Evolutionary conservation across 2,888 invertebrate species (phyloP).

Genomic region (Cancer borealis): DNA sequence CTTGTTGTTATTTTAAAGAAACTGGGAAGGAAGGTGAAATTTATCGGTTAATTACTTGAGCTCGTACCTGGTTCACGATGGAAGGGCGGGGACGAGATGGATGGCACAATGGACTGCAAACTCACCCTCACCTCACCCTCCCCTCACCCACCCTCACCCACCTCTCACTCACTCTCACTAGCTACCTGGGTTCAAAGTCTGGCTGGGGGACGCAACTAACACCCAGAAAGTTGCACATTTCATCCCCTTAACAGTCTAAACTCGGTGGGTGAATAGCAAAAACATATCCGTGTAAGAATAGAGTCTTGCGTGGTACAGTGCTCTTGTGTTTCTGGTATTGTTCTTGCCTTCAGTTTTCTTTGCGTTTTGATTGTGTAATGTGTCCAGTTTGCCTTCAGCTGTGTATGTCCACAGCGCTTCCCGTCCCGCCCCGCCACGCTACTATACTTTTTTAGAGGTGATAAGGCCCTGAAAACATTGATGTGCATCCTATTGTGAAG

Average conservation of each 20-base stretch:
- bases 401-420: not conserved
- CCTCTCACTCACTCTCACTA: not conserved
- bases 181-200: not conserved
- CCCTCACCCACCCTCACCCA: too few relatives aligned
- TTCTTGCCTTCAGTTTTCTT: not conserved
- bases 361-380: not conserved
- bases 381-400: not conserved
- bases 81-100: not conserved
- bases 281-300: not conserved
- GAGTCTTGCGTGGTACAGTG: not conserved
- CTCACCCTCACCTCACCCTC: not conserved
- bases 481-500: not conserved
- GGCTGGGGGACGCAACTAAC: not conserved
- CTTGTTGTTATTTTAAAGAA: not conserved
- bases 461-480: not conserved
- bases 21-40: not conserved
- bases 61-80: too few relatives aligned
- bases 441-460: not conserved
- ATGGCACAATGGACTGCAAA: not conserved
- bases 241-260: not conserved
- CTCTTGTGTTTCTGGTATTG: not conserved
- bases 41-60: slow-evolving; percentile 10
- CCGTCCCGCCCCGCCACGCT: not conserved
- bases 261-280: not conserved
- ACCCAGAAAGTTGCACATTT: not conserved